phyloP scores from a whole-genome alignment of 2,888 invertebrate genomes.

The Dynastes hyllus region DNA sequence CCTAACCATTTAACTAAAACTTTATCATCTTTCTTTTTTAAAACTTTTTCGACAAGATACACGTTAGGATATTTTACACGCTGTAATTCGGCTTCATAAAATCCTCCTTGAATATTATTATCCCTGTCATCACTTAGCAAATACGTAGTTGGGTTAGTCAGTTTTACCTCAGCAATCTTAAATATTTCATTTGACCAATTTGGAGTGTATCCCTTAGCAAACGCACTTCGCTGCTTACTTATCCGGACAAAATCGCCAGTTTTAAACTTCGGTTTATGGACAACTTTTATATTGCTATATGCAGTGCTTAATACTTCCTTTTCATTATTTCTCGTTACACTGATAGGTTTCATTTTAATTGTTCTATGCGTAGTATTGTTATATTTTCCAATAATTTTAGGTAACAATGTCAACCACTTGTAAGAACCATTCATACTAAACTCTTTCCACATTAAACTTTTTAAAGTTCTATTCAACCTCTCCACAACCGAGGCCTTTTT shows the following conservation, averaged over 20 bases:
- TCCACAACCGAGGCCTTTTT: conserved; percentile 57
- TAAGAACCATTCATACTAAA: conserved; percentile 59
- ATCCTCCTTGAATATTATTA: conserved; percentile 58
- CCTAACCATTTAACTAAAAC: conserved; percentile 46
- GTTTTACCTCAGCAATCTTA: conserved; percentile 60
- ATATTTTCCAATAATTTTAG: conserved; percentile 12
- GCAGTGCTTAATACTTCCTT: not conserved
- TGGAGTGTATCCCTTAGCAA: conserved; percentile 63
- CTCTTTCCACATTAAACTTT: conserved; percentile 57
- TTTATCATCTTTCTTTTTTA: conserved; percentile 18
- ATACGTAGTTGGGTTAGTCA: conserved; percentile 63
- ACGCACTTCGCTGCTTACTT: conserved; percentile 60
- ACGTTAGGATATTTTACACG: conserved; percentile 1
- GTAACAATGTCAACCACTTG: conserved; percentile 54
- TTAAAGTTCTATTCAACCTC: conserved; percentile 38
- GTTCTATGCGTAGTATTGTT: conserved; percentile 52
- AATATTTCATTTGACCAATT: conserved; percentile 66
- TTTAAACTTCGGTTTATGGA: conserved; percentile 52
- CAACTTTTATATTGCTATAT: not conserved
- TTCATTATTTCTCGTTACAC: conserved; percentile 52
- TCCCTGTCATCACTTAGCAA: conserved; percentile 59
- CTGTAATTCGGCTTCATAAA: conserved; percentile 36
- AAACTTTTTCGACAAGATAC: conserved; percentile 28
- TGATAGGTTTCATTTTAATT: conserved; percentile 59
- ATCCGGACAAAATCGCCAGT: conserved; percentile 64